phyloP scores from a whole-genome alignment of 2,113 vertebrate genomes.

The Monopterus albus region DNA sequence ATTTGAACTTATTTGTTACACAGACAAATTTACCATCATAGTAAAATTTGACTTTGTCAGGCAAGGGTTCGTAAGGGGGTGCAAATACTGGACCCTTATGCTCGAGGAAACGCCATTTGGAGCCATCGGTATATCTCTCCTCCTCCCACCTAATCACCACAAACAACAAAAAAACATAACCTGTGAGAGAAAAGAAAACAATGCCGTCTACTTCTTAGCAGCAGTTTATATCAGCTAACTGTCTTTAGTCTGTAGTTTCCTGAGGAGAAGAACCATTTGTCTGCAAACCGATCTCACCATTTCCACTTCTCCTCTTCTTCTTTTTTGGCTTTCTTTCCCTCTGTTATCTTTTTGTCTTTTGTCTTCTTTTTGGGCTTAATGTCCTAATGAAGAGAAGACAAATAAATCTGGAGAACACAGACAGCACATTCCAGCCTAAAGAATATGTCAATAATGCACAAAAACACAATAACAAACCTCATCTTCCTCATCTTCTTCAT shows the following conservation, averaged over 20 bases:
- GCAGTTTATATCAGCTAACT: neutral
- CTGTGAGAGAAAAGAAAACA: neutral
- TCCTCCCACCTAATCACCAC: constrained; percentile 93
- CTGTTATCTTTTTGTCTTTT: constrained; percentile 88
- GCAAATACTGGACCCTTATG: constrained; percentile 97
- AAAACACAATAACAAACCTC: constrained; percentile 61
- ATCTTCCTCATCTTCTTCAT: constrained; percentile 79
- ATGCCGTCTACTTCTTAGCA: neutral
- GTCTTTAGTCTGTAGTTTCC: neutral
- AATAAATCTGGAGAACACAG: neutral
- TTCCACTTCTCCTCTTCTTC: constrained; percentile 97
- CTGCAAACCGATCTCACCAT: constrained; percentile 83
- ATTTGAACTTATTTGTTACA: neutral
- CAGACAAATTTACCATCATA: constrained; percentile 89
- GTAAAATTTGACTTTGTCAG: constrained; percentile 91
- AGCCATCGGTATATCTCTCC: constrained; percentile 93
- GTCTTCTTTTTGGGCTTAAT: constrained; percentile 92
- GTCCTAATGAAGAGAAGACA: constrained; percentile 78
- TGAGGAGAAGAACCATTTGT: constrained; percentile 14
- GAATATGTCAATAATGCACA: neutral
- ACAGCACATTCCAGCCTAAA: neutral
- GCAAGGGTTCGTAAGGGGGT: constrained; percentile 92
- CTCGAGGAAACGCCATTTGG: constrained; percentile 97
- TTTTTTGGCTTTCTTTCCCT: constrained; percentile 91
- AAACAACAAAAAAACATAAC: constrained; percentile 31